Evolutionary conservation across 1,140 invertebrate species (phyloP).

Genomic region (Drosophila tsacasi): DNA sequence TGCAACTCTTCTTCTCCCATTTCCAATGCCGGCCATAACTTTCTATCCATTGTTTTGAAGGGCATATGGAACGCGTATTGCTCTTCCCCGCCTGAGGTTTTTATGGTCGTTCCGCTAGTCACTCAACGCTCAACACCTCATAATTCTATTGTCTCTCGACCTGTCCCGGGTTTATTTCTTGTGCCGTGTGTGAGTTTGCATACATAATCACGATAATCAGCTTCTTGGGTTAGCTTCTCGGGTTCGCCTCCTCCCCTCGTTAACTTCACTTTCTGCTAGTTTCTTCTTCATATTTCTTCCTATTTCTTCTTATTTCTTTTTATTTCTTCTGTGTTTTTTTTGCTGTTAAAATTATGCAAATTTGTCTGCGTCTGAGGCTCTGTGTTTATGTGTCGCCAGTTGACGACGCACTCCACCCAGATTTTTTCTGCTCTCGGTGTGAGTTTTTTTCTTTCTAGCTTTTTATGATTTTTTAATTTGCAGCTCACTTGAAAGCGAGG

Average conservation of each 20-base stretch:
- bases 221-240: slow-evolving; percentile 60
- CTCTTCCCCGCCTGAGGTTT: slow-evolving; percentile 31
- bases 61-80: slow-evolving; percentile 3
- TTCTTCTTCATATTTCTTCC: slow-evolving; percentile 29
- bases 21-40: slow-evolving; percentile 65
- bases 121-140: slow-evolving; percentile 78
- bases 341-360: slow-evolving; percentile 71
- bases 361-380: slow-evolving; percentile 50
- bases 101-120: slow-evolving; percentile 72
- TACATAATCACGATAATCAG: slow-evolving; percentile 80
- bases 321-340: slow-evolving; percentile 21
- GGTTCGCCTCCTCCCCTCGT: slow-evolving; percentile 51
- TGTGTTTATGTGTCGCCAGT: slow-evolving; percentile 60
- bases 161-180: slow-evolving; percentile 32
- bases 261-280: slow-evolving; percentile 76
- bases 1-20: slow-evolving; percentile 31
- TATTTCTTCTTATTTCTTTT: slow-evolving; percentile 29
- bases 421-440: slow-evolving; percentile 51
- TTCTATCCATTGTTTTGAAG: slow-evolving; percentile 69
- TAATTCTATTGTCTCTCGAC: slow-evolving; percentile 81
- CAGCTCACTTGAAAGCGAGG: slow-evolving; percentile 65
- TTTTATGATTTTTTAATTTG: slow-evolving; percentile 81
- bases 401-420: slow-evolving; percentile 68
- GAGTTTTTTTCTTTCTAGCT: slow-evolving; percentile 22
- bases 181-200: slow-evolving; percentile 60